Base-by-base conservation (phyloP, 2,888 invertebrate species). In the Pandemis corylana region DNA sequence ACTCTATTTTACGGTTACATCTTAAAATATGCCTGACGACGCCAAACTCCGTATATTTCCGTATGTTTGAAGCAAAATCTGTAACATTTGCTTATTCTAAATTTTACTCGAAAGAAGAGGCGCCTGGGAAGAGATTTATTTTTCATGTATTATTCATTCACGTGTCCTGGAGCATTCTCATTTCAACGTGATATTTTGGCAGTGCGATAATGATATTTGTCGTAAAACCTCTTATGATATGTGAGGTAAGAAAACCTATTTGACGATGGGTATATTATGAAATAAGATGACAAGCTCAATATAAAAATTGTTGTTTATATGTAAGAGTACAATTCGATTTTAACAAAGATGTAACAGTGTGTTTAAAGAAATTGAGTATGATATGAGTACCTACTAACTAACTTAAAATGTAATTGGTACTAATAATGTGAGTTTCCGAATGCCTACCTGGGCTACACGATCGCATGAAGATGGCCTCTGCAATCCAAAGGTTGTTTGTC, bases 81-180 rank as follows among this genome's bases (percentile, higher is more conserved):
- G 85, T 84, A 87, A 85, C 85, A 88, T 89, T 89, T 88, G 87
- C 86, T 84, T 83, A 86, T 86, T 87, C 87, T 85, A 87, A 89
- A 90, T 87, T 89, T 85, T 80, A 85, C 85, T 85, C 86, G 85
- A 85, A 87, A 82, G 82, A 90, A 87, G 87, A 87, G 87, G 89
- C 82, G 85, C 86, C 85, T 85, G 84, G 79, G 80, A 82, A 88
- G 88, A 91, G 92, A 93, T 93, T 91, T 92, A 92, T 90, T 87
- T 90, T 90, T 91, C 90, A 92, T 93, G 92, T 88, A 90, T 94
- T 92, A 93, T 93, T 93, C 92, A 93, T 92, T 87, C 86, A 87
- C 83, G 86, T 89, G 89, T 91, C 91, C 87, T 90, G 87, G 84
- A 89, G 89, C 86, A 85, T 89, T 92, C 91, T 91, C 90, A 92